Percentiles rank a stretch among this genome's conserved stretches.
Conservation (phyloP, 2,797 vertebrate genomes). For the Pempheris klunzingeri region DNA sequence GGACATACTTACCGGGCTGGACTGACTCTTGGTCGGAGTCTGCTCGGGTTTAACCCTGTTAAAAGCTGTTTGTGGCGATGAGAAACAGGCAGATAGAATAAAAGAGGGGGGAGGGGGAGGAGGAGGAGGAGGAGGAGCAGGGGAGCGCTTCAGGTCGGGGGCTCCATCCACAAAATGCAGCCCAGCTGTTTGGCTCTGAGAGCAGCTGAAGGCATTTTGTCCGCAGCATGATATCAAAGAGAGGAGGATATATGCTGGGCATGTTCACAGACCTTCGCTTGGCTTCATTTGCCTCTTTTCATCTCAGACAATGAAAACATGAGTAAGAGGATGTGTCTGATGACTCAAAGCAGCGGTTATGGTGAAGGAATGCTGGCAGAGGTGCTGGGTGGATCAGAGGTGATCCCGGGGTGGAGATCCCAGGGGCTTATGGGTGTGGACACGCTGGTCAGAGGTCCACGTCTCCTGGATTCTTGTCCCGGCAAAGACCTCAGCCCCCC, state of each 20-base stretch:
- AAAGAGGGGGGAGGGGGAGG: slow-evolving; percentile 11
- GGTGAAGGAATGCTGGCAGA: slow-evolving; percentile 66
- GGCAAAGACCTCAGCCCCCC: slow-evolving; percentile 43
- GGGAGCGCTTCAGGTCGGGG: slow-evolving; percentile 55
- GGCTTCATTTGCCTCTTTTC: slow-evolving; percentile 59
- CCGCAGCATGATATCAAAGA: slow-evolving; percentile 68
- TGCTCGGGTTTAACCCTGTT: slow-evolving; percentile 86
- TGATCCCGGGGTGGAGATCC: slow-evolving; percentile 67
- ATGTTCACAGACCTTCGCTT: slow-evolving; percentile 42
- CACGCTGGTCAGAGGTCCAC: slow-evolving; percentile 48
- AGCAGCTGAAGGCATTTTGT: slow-evolving; percentile 44
- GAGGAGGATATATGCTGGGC: slow-evolving; percentile 59
- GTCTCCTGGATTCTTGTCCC: slow-evolving; percentile 55
- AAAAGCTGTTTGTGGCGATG: slow-evolving; percentile 79
- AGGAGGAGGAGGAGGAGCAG: slow-evolving; percentile 1
- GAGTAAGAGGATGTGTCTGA: slow-evolving; percentile 50
- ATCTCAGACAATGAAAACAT: slow-evolving; percentile 70
- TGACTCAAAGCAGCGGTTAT: slow-evolving; percentile 62
- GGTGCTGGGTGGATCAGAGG: slow-evolving; percentile 61
- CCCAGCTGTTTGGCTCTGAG: slow-evolving; percentile 72
- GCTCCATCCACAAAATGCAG: slow-evolving; percentile 65
- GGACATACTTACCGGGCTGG: slow-evolving; percentile 85
- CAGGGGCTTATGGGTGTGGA: slow-evolving; percentile 60
- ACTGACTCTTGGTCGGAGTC: slow-evolving; percentile 75
- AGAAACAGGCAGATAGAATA: slow-evolving; percentile 68